A percentile compares a stretch with the other conserved stretches of the same genome.
Conservation (phyloP, 2,113 vertebrate genomes). For the Empidonax alnorum region DNA sequence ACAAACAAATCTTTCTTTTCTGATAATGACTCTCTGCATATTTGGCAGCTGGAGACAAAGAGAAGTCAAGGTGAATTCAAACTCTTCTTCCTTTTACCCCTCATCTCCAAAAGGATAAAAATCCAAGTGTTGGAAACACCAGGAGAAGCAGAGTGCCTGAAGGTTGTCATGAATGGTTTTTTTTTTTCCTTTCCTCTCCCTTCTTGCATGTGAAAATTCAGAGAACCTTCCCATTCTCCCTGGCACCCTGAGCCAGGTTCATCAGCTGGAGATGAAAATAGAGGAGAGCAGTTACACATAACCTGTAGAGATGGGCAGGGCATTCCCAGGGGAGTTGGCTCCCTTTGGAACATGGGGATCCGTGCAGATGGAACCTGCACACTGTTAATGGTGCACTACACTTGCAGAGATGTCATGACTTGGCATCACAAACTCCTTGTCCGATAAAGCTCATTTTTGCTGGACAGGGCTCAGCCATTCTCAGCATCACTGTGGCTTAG, state of each 20-base stretch:
- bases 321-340: neutral
- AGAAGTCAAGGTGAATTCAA: slow-evolving; percentile 38
- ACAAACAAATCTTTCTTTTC: slow-evolving; percentile 9
- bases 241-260: neutral
- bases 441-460: neutral
- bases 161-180: neutral
- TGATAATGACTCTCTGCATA: slow-evolving; percentile 5
- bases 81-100: neutral
- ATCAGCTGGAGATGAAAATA: neutral
- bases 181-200: neutral
- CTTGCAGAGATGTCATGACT: neutral
- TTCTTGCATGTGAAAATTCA: neutral
- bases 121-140: neutral
- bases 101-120: neutral
- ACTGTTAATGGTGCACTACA: neutral
- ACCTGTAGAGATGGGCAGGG: neutral
- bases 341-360: neutral
- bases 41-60: slow-evolving; percentile 29
- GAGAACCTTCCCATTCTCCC: neutral
- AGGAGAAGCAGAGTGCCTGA: neutral
- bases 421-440: neutral
- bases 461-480: neutral
- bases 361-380: neutral
- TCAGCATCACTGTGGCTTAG: neutral
- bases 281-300: neutral